Conservation (phyloP, 2,888 invertebrate species). For the Eutolmus rufibarbis region DNA sequence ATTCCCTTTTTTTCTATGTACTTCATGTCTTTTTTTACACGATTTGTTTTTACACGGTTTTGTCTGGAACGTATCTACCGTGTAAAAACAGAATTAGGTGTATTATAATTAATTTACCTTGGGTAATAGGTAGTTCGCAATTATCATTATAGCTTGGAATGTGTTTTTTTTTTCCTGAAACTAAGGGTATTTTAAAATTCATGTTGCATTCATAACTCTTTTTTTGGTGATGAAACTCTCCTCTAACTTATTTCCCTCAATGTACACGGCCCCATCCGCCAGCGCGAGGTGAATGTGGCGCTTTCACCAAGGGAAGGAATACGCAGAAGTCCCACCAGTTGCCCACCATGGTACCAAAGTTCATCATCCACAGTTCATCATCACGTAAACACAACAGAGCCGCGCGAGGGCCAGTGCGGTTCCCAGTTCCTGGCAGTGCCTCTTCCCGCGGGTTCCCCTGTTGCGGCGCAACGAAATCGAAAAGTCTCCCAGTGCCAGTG, state of each 20-base stretch:
- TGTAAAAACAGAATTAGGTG: too few species aligned
- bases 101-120: too few species aligned
- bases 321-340: not conserved
- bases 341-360: not conserved
- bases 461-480: not conserved
- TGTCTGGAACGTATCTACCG: too few species aligned
- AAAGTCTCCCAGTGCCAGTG: not conserved
- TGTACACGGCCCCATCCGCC: not conserved
- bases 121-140: too few species aligned
- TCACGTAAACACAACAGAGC: not conserved
- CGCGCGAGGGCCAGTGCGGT: not conserved
- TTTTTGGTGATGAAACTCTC: not conserved
- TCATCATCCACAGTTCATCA: not conserved
- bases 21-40: too few species aligned
- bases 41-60: too few species aligned
- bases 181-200: not conserved
- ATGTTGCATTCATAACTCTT: not conserved
- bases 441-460: not conserved
- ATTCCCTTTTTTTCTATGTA: too few species aligned
- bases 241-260: not conserved
- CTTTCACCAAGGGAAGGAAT: not conserved
- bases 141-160: too few species aligned
- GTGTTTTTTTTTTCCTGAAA: not conserved
- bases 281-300: not conserved
- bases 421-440: not conserved